Conservation (phyloP, 1,140 invertebrate species). For the Frieseomelitta varia region DNA sequence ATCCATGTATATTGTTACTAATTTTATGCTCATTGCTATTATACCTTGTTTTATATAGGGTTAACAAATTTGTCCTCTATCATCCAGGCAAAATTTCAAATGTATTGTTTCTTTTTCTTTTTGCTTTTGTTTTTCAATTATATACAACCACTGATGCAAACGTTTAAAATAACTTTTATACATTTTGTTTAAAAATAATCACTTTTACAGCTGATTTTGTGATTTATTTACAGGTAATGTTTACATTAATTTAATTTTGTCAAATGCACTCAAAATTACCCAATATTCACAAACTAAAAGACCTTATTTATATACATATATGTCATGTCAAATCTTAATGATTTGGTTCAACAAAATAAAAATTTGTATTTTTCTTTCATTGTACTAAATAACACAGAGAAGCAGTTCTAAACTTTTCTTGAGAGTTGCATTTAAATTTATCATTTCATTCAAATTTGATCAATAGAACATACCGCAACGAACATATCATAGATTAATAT, state of each 20-base stretch:
- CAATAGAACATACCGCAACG: slow-evolving; percentile 45
- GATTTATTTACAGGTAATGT: slow-evolving; percentile 57
- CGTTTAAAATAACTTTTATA: slow-evolving; percentile 72
- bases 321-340: slow-evolving; percentile 47
- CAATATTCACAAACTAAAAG: slow-evolving; percentile 53
- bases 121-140: slow-evolving; percentile 60
- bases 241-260: slow-evolving; percentile 40
- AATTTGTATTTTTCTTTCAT: slow-evolving; percentile 45
- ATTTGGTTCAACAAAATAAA: slow-evolving; percentile 58
- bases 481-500: slow-evolving; percentile 55
- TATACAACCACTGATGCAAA: slow-evolving; percentile 69
- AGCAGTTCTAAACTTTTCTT: slow-evolving; percentile 55
- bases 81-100: slow-evolving; percentile 75
- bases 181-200: slow-evolving; percentile 71
- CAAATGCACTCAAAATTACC: slow-evolving; percentile 54
- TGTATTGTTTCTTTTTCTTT: slow-evolving; percentile 58
- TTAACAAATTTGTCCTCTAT: slow-evolving; percentile 78
- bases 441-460: slow-evolving; percentile 43
- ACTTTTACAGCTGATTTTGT: slow-evolving; percentile 40
- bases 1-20: neutral
- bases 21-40: neutral
- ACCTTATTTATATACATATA: slow-evolving; percentile 48
- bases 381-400: slow-evolving; percentile 37
- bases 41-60: slow-evolving; percentile 76
- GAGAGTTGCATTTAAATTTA: slow-evolving; percentile 34